phyloP scores from a whole-genome alignment of 2,888 invertebrate genomes.

The Acrobasis consociella region DNA sequence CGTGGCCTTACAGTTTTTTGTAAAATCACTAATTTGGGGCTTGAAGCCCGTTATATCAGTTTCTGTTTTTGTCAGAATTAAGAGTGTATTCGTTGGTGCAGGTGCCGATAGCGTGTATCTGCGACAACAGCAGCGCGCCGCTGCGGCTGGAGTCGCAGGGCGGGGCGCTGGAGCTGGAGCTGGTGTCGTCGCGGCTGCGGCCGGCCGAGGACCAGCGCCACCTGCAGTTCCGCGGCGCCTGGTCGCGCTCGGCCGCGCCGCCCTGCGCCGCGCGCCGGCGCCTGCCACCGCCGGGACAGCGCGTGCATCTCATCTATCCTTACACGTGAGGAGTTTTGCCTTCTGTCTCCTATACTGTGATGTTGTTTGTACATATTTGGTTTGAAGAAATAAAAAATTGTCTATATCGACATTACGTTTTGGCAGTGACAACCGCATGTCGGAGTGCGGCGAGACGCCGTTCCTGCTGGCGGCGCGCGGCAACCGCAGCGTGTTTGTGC shows the following conservation, averaged over 20 bases:
- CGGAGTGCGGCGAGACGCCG: constrained; percentile 88
- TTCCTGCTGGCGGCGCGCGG: constrained; percentile 91
- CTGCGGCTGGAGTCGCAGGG: constrained; percentile 52
- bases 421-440: constrained; percentile 47
- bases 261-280: constrained; percentile 51
- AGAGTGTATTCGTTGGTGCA: constrained; percentile 28
- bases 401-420: neutral
- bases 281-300: constrained; percentile 54
- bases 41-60: no score
- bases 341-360: neutral
- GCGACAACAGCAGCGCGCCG: constrained; percentile 85
- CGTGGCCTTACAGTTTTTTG: neutral
- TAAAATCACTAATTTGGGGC: no score
- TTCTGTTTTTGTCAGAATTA: no score
- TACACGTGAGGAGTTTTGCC: constrained; percentile 50
- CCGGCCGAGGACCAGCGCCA: constrained; percentile 92
- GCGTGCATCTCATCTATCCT: constrained; percentile 61
- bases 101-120: constrained; percentile 89
- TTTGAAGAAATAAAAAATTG: neutral
- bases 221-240: constrained; percentile 89
- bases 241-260: constrained; percentile 44
- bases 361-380: no score
- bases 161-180: constrained; percentile 87
- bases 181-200: constrained; percentile 87
- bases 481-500: constrained; percentile 90